Evolutionary conservation across 2,113 vertebrate genomes (phyloP).

Genomic region (Condylura cristata): DNA sequence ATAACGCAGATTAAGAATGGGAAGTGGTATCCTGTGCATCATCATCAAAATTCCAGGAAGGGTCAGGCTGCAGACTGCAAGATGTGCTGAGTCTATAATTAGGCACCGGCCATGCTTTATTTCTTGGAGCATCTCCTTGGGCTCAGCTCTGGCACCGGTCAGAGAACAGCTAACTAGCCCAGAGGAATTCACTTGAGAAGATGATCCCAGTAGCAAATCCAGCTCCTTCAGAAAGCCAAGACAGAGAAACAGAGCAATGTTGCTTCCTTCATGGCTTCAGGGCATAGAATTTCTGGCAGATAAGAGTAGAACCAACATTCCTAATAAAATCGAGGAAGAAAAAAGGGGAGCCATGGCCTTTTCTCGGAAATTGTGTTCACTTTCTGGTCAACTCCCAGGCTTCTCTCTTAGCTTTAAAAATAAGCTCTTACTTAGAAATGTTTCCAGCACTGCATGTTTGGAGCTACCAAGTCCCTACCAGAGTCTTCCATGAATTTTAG

Average conservation of each 20-base stretch:
- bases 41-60: conserved; percentile 55
- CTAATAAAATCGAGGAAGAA: neutral
- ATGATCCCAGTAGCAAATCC: neutral
- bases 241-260: neutral
- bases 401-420: neutral
- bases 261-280: neutral
- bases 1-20: conserved; percentile 11
- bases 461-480: neutral
- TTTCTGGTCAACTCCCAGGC: conserved; percentile 2
- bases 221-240: neutral
- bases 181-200: neutral
- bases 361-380: neutral
- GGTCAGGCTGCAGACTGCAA: conserved; percentile 39
- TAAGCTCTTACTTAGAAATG: neutral
- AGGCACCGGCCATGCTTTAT: neutral
- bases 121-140: neutral
- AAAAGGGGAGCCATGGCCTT: neutral
- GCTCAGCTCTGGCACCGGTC: neutral
- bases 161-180: neutral
- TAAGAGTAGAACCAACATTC: neutral
- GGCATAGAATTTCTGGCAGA: neutral
- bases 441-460: neutral
- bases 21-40: conserved; percentile 54
- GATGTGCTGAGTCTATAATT: conserved; percentile 48
- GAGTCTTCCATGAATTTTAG: neutral